Evolutionary conservation across 1,140 invertebrate species (phyloP).

Genomic region (Cydia fagiglandana): DNA sequence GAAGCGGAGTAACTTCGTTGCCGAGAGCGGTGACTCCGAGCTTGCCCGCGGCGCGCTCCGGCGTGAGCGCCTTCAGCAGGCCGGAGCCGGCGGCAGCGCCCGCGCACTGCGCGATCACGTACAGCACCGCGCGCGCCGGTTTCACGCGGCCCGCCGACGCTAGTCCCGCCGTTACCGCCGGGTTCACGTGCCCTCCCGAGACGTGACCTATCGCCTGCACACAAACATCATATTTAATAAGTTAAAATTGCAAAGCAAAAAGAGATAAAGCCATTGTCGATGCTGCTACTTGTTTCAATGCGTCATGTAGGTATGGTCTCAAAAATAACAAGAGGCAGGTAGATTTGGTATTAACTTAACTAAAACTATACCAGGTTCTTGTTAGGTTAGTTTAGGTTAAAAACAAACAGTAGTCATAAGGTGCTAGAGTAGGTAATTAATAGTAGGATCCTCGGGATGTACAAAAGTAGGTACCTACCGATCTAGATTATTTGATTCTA

Average conservation of each 20-base stretch:
- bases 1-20: constrained; percentile 81
- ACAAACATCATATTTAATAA: not conserved
- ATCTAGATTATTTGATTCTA: too few species aligned
- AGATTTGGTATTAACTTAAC: too few species aligned
- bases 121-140: constrained; percentile 87
- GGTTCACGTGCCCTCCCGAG: constrained; percentile 95
- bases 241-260: not conserved
- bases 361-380: too few species aligned
- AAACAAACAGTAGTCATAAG: too few species aligned
- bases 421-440: too few species aligned
- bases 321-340: too few species aligned
- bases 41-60: constrained; percentile 78
- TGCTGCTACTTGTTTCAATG: too few species aligned
- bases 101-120: constrained; percentile 90
- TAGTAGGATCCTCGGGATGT: too few species aligned
- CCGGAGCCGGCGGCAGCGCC: constrained; percentile 92
- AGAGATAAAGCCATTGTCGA: too few species aligned
- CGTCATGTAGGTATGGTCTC: too few species aligned
- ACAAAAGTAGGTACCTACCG: too few species aligned
- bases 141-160: constrained; percentile 88
- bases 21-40: constrained; percentile 83
- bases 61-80: constrained; percentile 81
- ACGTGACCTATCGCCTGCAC: constrained; percentile 89
- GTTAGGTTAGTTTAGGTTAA: too few species aligned
- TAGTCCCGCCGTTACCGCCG: constrained; percentile 91